Percentiles rank a stretch among this genome's conserved stretches.
These are phyloP conservation scores for Cavia aperea DNA, from an alignment of 2,113 vertebrate genomes.

Conservation along the genomic window DNA sequence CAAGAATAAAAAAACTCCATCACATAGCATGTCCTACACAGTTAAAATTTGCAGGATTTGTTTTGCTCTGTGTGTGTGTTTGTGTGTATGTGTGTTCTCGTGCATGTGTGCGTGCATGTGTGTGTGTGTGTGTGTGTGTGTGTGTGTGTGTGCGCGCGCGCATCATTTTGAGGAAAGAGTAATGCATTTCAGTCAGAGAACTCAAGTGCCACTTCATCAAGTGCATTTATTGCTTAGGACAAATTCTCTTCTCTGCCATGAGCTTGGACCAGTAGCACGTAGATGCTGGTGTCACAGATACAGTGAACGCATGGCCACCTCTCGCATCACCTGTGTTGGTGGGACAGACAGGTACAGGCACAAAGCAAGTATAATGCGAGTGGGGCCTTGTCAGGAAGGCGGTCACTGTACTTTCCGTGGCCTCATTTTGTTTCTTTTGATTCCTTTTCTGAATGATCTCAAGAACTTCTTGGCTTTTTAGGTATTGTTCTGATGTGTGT, in stretches of 20 bases:
- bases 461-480: not conserved
- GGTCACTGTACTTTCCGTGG: not conserved
- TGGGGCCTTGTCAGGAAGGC: not conserved
- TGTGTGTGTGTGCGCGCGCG: not conserved
- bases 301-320: not conserved
- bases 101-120: not conserved
- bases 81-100: not conserved
- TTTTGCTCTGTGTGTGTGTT: not conserved
- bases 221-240: not conserved
- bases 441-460: slow-evolving; percentile 1
- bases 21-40: not conserved
- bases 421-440: not conserved
- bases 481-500: not conserved
- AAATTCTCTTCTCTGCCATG: not conserved
- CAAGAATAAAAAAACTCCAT: not conserved
- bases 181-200: not conserved
- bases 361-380: not conserved
- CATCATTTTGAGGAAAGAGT: slow-evolving; percentile 21
- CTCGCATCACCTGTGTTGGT: not conserved
- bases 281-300: not conserved
- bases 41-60: slow-evolving; percentile 30
- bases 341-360: not conserved
- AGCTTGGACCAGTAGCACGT: not conserved
- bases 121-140: not conserved
- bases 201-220: not conserved